Base-by-base conservation (phyloP, 2,113 vertebrate genomes). In the Vireo altiloquus region DNA sequence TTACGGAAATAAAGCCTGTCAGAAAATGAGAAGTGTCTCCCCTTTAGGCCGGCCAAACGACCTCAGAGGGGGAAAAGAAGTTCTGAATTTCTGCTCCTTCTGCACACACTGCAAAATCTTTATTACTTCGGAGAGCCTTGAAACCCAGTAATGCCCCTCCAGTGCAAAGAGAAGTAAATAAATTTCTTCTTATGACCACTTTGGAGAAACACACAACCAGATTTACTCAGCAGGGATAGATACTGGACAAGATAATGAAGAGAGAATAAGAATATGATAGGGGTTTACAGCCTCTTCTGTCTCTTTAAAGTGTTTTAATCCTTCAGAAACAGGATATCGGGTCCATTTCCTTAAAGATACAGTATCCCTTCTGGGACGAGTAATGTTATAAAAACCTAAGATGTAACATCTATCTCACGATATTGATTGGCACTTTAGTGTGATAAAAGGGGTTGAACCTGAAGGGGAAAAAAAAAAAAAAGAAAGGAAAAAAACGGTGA, bases 1-100 rank as follows among this genome's bases (percentile, higher is more conserved):
- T 98, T 99, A 99, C 98, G 97, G 98, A 99, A 99, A 99, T 99
- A 99, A 98, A 98, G 98, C 96, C 99, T 99, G 98, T 99, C 98
- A 99, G 98, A 98, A 98, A 98, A 98, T 98, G 97, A 98, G 98
- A 98, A 98, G 98, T 98, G 98, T 97, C 97, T 98, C 98, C 98
- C 98, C 97, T 98, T 98, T 98, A 97, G 98, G 97, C 97, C 97
- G 97, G 97, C 98, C 98, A 98, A 98, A 98, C 98, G 98, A 98
- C 98, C 98, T 98, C 98, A 97, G 98, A 98, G 98, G 98, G 98
- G 98, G 97, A 98, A 97, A 98, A 97, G 98, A 98, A 98, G 98
- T 98, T 98, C 97, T 97, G 98, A 98, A 98, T 98, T 98, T 98
- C 98, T 97, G 97, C 95, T 97, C 97, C 98, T 98, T 98, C 98